Evolutionary conservation across 2,113 vertebrate genomes (phyloP).

Genomic region (Loxodonta africana): DNA sequence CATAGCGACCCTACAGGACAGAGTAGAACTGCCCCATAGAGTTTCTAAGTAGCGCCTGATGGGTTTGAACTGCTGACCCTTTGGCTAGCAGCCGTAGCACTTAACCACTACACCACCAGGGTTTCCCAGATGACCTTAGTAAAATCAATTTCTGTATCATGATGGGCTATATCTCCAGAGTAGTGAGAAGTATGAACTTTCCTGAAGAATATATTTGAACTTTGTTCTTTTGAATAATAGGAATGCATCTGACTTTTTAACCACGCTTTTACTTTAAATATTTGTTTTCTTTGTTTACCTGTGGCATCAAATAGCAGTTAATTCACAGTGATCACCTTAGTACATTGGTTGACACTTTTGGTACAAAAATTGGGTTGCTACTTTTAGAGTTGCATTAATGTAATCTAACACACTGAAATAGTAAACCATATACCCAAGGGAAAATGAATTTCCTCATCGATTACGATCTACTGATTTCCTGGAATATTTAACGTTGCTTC

Average conservation of each 20-base stretch:
- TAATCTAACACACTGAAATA: not conserved
- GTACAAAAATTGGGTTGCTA: not conserved
- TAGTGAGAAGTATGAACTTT: not conserved
- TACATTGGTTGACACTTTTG: not conserved
- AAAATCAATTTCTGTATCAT: not conserved
- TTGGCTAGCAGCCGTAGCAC: too few relatives aligned
- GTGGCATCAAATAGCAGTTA: not conserved
- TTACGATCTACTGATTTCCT: not conserved
- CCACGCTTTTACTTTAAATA: not conserved
- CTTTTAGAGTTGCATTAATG: not conserved
- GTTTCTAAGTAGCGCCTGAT: too few relatives aligned
- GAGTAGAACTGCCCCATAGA: too few relatives aligned
- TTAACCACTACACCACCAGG: too few relatives aligned
- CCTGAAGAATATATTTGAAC: not conserved
- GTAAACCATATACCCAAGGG: not conserved
- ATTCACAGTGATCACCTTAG: not conserved
- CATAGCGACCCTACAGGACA: too few relatives aligned
- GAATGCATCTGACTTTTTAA: constrained; percentile 13
- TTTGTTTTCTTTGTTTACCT: not conserved
- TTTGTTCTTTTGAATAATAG: constrained; percentile 19
- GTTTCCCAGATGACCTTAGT: not conserved
- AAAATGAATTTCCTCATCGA: not conserved
- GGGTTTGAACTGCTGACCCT: too few relatives aligned
- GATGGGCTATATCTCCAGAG: not conserved
- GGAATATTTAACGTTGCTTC: not conserved